Evolutionary conservation across 2,888 invertebrate genomes (phyloP).

Genomic region (Pseudococcus viburni): DNA sequence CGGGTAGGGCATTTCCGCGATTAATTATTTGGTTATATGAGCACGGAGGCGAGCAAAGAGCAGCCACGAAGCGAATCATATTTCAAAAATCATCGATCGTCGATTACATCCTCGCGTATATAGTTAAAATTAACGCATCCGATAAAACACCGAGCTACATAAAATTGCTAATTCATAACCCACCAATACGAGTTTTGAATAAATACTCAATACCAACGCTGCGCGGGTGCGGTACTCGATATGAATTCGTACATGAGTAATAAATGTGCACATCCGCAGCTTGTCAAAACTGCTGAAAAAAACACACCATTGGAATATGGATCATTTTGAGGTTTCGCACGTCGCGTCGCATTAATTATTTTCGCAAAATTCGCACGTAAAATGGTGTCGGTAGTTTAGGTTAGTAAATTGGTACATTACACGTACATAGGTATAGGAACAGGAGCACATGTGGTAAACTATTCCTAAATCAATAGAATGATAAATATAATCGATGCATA

Average conservation of each 20-base stretch:
- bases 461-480: background rate
- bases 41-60: background rate
- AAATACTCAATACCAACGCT: background rate
- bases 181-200: background rate
- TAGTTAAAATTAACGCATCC: conserved; percentile 23
- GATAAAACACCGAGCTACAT: background rate
- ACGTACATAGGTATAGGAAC: background rate
- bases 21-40: background rate
- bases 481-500: background rate
- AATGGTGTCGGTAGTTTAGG: background rate
- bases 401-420: background rate
- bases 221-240: background rate
- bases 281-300: background rate
- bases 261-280: background rate
- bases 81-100: background rate
- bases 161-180: conserved; percentile 17
- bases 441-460: background rate
- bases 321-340: background rate
- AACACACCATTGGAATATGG: background rate
- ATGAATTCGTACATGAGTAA: background rate
- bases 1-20: conserved; percentile 10
- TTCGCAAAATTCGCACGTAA: background rate
- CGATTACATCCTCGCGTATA: background rate
- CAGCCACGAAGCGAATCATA: conserved; percentile 12
- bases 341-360: background rate